Base-by-base conservation (phyloP, 2,888 invertebrate genomes). In the Lysandra coridon region DNA sequence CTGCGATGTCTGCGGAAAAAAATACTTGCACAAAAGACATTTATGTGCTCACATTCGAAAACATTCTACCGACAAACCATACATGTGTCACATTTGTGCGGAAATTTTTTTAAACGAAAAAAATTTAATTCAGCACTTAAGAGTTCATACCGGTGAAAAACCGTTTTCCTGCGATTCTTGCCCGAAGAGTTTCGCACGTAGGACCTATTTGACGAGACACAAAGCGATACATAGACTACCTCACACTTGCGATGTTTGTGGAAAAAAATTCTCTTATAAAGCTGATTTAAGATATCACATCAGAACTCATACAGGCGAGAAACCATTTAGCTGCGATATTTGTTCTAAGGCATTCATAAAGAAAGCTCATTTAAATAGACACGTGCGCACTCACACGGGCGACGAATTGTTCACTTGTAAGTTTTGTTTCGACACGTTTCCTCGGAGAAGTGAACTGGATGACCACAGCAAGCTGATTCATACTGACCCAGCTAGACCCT, bases 401-500 rank as follows among this genome's bases (percentile, higher is more conserved):
- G 14, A 37, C 33, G 69, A 69, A 37, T 69, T 33, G 14, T 69
- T 69, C 30, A 33, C 12, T 14, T 69, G 69, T 69, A 12, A 69
- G 14, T 69, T 69, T 69, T 69, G 69, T 69, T 69, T 33, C 33
- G 69, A 69, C 12, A 1, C 33, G 23, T 69, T 69, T 14, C 23
- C 69, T 33, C 69, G 69, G 33, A 33, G 10, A 14, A 69, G 69
- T 37, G 33, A 69, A 69, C 1, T 69, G 33, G 37, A 17, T 17
- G 14, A 69, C 5, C 69, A 69, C 33, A 69, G 14, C 12, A 37
- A 14, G 14, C 33, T 69, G 14, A 37, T 69, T 69, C 69, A 69
- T 37, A 69, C 69, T 33, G 69, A 69, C 69, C 33, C 33, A 33
- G 69, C 33, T 37, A 69, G 33, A 69, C 69, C 69, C 33, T 69